Percentiles rank a stretch among this genome's conserved stretches.
Evolutionary conservation across 2,888 invertebrate genomes (phyloP).

Genomic region (Neuroscelio doddi): DNA sequence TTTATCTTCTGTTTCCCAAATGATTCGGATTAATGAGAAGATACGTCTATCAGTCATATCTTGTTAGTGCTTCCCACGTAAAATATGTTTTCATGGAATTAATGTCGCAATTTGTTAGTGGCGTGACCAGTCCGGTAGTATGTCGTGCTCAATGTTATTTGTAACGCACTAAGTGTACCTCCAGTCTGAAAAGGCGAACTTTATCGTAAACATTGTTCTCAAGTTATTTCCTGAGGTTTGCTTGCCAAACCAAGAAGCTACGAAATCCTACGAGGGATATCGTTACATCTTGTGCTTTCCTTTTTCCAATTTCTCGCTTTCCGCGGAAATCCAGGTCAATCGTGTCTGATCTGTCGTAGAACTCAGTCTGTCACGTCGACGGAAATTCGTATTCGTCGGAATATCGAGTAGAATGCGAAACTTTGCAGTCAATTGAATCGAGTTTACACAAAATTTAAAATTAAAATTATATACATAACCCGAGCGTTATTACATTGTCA

Average conservation of each 20-base stretch:
- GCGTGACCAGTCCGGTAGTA: no score
- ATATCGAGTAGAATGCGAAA: constrained; percentile 11
- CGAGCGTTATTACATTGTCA: no score
- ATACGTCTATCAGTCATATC: no score
- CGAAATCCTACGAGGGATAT: constrained; percentile 4
- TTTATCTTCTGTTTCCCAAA: no score
- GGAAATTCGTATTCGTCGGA: constrained; percentile 11
- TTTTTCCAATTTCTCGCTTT: constrained; percentile 7
- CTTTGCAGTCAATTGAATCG: constrained; percentile 5
- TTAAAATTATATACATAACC: no score
- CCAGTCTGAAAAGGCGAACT: constrained; percentile 6
- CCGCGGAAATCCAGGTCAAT: constrained; percentile 12
- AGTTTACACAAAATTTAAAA: no score
- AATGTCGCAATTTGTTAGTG: not conserved
- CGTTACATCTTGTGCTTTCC: not conserved
- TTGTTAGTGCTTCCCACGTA: no score
- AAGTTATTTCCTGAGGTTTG: constrained; percentile 4
- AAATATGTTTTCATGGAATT: not conserved
- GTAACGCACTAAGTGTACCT: not conserved
- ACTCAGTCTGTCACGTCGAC: constrained; percentile 12
- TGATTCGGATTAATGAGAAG: no score
- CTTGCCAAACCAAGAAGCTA: constrained; percentile 5
- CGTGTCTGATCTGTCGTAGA: constrained; percentile 7
- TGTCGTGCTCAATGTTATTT: no score
- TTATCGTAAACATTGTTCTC: constrained; percentile 10